phyloP scores from a whole-genome alignment of 2,888 invertebrate species.

The Paralinhomoeus sp. region DNA sequence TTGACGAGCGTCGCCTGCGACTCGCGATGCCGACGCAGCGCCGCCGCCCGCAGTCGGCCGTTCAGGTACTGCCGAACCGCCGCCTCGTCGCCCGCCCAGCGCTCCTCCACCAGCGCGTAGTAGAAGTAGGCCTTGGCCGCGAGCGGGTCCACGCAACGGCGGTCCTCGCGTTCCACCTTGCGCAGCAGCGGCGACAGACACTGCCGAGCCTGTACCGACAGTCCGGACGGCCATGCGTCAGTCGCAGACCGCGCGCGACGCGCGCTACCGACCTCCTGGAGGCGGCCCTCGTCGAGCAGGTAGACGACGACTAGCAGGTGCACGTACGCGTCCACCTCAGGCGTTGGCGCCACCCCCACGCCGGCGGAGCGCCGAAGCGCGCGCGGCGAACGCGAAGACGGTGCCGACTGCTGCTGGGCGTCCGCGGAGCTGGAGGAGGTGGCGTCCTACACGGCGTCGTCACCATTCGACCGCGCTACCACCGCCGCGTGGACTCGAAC shows the following conservation, averaged over 20 bases:
- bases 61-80: constrained; percentile 47
- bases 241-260: no score
- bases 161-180: constrained; percentile 63
- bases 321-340: constrained; percentile 78
- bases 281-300: constrained; percentile 59
- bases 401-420: no score
- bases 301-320: constrained; percentile 64
- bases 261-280: constrained; percentile 31
- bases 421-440: no score
- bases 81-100: no score
- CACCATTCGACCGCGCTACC: no score
- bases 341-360: constrained; percentile 38
- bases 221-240: background rate
- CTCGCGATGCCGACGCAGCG: constrained; percentile 79
- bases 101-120: constrained; percentile 63
- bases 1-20: constrained; percentile 91
- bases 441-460: no score
- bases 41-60: constrained; percentile 71
- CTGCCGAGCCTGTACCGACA: constrained; percentile 41
- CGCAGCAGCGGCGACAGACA: constrained; percentile 62
- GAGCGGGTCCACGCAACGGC: constrained; percentile 70
- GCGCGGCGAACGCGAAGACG: constrained; percentile 10
- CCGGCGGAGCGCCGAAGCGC: constrained; percentile 32
- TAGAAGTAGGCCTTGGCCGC: constrained; percentile 93
- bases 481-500: no score